Evolutionary conservation across 2,888 invertebrate genomes (phyloP).

Genomic region (Drosophila kambysellisi): DNA sequence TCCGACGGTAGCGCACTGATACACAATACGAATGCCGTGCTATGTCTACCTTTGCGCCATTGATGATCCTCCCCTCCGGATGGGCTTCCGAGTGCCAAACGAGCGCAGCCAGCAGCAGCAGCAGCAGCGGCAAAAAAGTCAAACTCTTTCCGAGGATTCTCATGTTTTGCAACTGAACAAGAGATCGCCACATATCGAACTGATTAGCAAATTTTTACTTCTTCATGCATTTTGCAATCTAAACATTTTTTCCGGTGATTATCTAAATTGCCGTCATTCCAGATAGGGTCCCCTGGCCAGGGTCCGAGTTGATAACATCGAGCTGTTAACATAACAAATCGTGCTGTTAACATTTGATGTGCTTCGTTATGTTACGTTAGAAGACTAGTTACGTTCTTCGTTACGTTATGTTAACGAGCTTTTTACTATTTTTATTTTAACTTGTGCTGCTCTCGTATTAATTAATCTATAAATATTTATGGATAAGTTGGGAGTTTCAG

Average conservation of each 20-base stretch:
- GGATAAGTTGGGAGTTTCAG: background rate
- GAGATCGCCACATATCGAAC: conserved; percentile 43
- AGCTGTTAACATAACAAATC: background rate
- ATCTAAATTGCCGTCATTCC: conserved; percentile 57
- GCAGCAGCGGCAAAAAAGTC: conserved; percentile 34
- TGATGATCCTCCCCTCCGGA: conserved; percentile 69
- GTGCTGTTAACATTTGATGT: background rate
- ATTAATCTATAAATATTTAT: background rate
- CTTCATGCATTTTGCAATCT: conserved; percentile 35
- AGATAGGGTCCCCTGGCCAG: conserved; percentile 54
- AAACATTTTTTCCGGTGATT: conserved; percentile 41
- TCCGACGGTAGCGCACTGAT: conserved; percentile 75
- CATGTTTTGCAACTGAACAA: conserved; percentile 39
- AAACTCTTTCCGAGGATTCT: conserved; percentile 8
- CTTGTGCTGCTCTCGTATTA: background rate
- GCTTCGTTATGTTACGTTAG: background rate
- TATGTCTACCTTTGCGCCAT: conserved; percentile 67
- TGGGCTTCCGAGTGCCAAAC: background rate
- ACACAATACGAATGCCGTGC: conserved; percentile 76
- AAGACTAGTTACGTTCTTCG: background rate
- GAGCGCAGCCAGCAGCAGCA: conserved; percentile 23
- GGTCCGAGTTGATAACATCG: conserved; percentile 50
- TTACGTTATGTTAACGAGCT: background rate
- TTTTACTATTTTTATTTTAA: conserved; percentile 8
- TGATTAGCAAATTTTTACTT: conserved; percentile 42